These are phyloP conservation scores for Gymnothorax javanicus DNA, from an alignment of 2,797 vertebrate genomes.

Conservation along the genomic window DNA sequence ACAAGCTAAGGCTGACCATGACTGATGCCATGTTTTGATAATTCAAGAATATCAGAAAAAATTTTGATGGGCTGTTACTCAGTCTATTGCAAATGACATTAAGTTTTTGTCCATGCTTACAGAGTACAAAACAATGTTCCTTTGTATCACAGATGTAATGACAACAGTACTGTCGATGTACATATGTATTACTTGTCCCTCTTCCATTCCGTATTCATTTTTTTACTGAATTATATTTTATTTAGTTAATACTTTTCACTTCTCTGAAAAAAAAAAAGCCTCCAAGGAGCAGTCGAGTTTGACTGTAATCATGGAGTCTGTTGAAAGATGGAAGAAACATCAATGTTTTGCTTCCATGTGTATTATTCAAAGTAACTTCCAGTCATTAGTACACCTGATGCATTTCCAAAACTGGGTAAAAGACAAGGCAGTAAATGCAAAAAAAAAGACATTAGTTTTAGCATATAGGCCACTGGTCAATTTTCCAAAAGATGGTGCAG, in stretches of 20 bases:
- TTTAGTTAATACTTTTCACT: not conserved
- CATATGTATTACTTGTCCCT: conserved; percentile 64
- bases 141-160: conserved; percentile 66
- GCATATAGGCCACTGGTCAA: not conserved
- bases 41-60: not conserved
- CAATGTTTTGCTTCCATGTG: not conserved
- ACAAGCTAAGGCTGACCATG: not conserved
- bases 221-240: too few relatives aligned
- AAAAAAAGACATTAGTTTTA: not conserved
- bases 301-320: conserved; percentile 57
- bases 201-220: too few relatives aligned
- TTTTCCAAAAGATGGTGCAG: not conserved
- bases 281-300: conserved; percentile 48
- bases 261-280: conserved; percentile 50
- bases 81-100: not conserved
- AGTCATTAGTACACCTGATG: not conserved
- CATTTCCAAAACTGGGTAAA: not conserved
- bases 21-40: not conserved
- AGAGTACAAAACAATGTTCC: conserved; percentile 28
- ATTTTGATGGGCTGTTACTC: not conserved
- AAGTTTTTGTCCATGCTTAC: not conserved
- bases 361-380: not conserved
- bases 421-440: not conserved
- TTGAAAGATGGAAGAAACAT: not conserved
- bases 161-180: conserved; percentile 28